Evolutionary conservation across 2,113 vertebrate genomes (phyloP).

Genomic region (Cettia cetti): DNA sequence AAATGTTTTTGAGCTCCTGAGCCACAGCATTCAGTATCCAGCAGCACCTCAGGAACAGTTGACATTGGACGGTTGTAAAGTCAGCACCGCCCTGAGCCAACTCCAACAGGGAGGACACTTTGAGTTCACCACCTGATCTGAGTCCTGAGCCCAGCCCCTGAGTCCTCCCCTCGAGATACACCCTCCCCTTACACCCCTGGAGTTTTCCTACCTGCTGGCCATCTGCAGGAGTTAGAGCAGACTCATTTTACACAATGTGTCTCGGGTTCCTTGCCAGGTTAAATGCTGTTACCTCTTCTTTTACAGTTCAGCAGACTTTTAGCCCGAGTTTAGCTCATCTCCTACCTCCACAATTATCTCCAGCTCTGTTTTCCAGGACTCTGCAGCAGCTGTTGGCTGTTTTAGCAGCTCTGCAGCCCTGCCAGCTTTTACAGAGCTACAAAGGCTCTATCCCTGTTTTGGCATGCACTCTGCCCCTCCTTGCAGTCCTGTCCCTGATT

Average conservation of each 20-base stretch:
- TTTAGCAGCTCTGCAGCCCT: neutral
- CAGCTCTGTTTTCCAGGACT: neutral
- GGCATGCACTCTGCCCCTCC: neutral
- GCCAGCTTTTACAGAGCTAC: neutral
- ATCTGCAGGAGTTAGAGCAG: neutral
- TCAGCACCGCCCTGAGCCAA: neutral
- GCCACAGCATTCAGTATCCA: neutral
- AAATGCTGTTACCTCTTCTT: neutral
- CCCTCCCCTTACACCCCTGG: neutral
- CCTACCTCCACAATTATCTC: neutral
- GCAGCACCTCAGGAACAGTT: neutral
- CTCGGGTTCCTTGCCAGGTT: neutral
- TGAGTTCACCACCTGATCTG: neutral
- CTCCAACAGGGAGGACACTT: neutral
- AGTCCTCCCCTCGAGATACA: conserved; percentile 4
- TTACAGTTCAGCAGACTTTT: neutral
- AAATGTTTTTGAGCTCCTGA: neutral
- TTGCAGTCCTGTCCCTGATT: neutral
- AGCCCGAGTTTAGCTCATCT: neutral
- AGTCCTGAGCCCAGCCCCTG: conserved; percentile 10
- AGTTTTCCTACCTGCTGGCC: neutral
- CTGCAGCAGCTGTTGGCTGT: neutral
- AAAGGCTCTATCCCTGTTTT: neutral
- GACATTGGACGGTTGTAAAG: neutral
- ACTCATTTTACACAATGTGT: accelerated